A percentile compares a stretch with the other conserved stretches of the same genome.
Evolutionary conservation across 2,888 invertebrate species (phyloP).

Genomic region (Byasa hedistus): DNA sequence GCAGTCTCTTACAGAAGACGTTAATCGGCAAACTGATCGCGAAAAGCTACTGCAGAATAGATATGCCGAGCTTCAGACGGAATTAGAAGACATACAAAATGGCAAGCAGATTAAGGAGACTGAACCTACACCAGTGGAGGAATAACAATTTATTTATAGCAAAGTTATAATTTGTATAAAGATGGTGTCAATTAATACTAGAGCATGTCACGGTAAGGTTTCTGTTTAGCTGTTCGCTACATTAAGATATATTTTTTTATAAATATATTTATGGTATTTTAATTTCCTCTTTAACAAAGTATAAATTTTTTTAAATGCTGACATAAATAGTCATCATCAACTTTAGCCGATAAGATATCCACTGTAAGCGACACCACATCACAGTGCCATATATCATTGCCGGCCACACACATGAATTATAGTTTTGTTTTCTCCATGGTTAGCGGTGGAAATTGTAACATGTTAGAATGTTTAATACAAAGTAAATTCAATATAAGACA

Average conservation of each 20-base stretch:
- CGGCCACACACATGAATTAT: no score
- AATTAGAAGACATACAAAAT: conserved; percentile 75
- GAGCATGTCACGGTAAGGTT: neutral
- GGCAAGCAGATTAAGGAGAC: conserved; percentile 39
- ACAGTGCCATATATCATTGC: no score
- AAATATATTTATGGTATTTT: neutral
- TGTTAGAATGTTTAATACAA: no score
- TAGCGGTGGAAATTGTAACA: no score
- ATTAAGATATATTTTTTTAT: neutral
- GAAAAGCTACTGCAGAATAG: conserved; percentile 92
- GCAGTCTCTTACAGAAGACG: conserved; percentile 93
- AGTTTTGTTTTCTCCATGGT: no score
- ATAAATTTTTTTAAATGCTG: neutral
- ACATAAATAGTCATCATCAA: neutral
- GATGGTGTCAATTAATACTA: conserved; percentile 4
- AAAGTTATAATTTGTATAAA: conserved; percentile 12
- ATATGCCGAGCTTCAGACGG: conserved; percentile 87
- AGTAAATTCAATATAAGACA: no score
- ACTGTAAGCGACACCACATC: no score
- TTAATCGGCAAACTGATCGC: conserved; percentile 93
- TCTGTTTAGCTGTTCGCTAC: neutral
- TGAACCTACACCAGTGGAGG: conserved; percentile 24
- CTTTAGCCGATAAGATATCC: no score
- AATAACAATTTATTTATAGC: conserved; percentile 18
- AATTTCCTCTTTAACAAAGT: neutral